Percentiles rank a stretch among this genome's conserved stretches.
Evolutionary conservation across 2,888 invertebrate genomes (phyloP).

Genomic region (Harpalus rufipes): DNA sequence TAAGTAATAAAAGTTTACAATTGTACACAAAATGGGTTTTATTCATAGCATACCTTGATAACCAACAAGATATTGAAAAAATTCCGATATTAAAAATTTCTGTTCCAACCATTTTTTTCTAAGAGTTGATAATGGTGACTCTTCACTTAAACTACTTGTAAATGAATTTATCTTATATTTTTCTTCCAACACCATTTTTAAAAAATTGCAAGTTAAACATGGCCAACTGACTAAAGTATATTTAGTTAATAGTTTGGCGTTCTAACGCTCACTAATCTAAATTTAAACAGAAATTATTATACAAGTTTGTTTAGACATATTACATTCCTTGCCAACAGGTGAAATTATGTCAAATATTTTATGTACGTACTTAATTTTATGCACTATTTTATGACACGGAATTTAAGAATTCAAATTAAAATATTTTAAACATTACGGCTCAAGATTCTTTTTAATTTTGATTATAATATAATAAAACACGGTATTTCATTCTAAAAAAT

Average conservation of each 20-base stretch:
- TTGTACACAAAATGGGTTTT: too few relatives aligned
- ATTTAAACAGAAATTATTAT: conserved; percentile 17
- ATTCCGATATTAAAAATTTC: conserved; percentile 76
- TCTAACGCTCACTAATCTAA: conserved; percentile 30
- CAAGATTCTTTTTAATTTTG: too few relatives aligned
- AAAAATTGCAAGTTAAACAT: too few relatives aligned
- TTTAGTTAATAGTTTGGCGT: background rate
- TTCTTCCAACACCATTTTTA: conserved; percentile 40
- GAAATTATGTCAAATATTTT: conserved; percentile 13
- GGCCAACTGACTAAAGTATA: background rate
- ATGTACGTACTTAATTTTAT: too few relatives aligned
- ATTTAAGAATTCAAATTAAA: too few relatives aligned
- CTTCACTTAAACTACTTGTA: conserved; percentile 33
- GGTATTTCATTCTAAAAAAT: too few relatives aligned
- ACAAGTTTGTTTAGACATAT: conserved; percentile 48
- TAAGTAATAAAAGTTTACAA: too few relatives aligned
- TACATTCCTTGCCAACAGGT: conserved; percentile 55
- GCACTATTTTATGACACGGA: too few relatives aligned
- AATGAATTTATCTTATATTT: background rate
- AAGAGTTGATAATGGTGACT: conserved; percentile 71
- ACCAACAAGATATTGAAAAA: conserved; percentile 77
- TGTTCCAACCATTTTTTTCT: conserved; percentile 73
- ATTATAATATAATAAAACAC: too few relatives aligned
- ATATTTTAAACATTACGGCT: too few relatives aligned
- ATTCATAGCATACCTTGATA: conserved; percentile 77